phyloP scores from a whole-genome alignment of 1,140 invertebrate genomes.

The Bombus impatiens region DNA sequence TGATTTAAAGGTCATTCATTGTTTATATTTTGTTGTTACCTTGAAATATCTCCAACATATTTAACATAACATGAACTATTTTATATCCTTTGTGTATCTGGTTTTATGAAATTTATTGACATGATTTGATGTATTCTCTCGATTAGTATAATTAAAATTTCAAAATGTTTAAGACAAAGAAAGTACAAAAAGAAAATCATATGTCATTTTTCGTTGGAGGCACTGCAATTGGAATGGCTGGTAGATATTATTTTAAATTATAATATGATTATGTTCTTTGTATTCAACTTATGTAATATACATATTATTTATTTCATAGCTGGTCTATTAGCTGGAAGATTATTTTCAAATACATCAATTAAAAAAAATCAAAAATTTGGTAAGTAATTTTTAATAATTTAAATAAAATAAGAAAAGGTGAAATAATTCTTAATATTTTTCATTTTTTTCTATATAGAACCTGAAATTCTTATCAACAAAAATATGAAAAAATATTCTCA shows the following conservation, averaged over 20 bases:
- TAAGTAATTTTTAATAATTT: conserved; percentile 17
- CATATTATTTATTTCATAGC: conserved; percentile 17
- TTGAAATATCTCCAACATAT: neutral
- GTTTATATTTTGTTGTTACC: conserved; percentile 15
- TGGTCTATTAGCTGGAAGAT: conserved; percentile 24
- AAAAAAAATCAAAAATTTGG: neutral
- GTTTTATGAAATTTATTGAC: neutral
- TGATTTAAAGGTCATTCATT: neutral
- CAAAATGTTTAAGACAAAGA: conserved; percentile 15
- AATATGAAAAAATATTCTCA: conserved; percentile 18
- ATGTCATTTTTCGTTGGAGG: conserved; percentile 9
- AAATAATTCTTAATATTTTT: neutral
- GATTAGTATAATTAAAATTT: neutral
- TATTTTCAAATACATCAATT: neutral
- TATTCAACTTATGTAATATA: neutral
- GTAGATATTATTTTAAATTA: conserved; percentile 20
- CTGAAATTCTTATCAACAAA: neutral
- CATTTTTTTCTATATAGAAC: neutral
- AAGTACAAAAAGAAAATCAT: conserved; percentile 3
- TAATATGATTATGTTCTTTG: neutral
- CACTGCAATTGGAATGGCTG: neutral
- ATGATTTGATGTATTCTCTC: neutral
- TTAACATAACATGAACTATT: neutral
- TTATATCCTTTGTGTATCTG: neutral
- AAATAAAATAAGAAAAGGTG: neutral